Conservation (phyloP, 1,140 invertebrate species). For the Pogonomyrmex californicus region DNA sequence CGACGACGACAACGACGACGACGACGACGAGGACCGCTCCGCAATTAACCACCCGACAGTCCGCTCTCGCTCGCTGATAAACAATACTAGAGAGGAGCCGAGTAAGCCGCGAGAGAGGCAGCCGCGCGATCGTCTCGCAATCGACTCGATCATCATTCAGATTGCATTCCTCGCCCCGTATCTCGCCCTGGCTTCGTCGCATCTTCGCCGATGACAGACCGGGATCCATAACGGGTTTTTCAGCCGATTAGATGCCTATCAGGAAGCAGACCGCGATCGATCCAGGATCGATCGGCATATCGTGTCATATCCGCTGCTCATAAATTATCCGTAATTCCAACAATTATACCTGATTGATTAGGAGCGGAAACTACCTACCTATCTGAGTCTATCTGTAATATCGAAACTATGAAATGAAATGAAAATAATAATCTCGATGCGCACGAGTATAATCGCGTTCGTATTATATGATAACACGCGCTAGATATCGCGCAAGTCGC, state of each 20-base stretch:
- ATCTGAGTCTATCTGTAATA: slow-evolving; percentile 2
- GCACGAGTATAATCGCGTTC: neutral
- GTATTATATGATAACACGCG: neutral
- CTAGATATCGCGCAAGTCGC: neutral
- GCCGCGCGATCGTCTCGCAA: slow-evolving; percentile 69
- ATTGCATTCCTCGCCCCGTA: slow-evolving; percentile 61
- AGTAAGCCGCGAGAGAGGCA: slow-evolving; percentile 6
- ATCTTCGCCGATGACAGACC: slow-evolving; percentile 29
- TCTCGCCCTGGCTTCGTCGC: slow-evolving; percentile 39
- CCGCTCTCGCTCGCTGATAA: slow-evolving; percentile 77
- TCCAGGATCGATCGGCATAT: slow-evolving; percentile 47
- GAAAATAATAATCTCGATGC: slow-evolving; percentile 18
- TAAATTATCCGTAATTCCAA: slow-evolving; percentile 48
- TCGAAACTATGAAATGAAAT: neutral
- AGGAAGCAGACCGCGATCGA: slow-evolving; percentile 32
- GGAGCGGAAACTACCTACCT: slow-evolving; percentile 27
- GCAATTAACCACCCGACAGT: slow-evolving; percentile 84
- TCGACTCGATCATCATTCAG: slow-evolving; percentile 65
- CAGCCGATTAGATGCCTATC: slow-evolving; percentile 43
- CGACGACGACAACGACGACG: slow-evolving; percentile 48
- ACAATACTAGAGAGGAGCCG: slow-evolving; percentile 72
- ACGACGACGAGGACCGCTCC: slow-evolving; percentile 65
- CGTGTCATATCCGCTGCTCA: slow-evolving; percentile 49
- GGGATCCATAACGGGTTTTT: slow-evolving; percentile 42
- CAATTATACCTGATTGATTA: slow-evolving; percentile 48